Evolutionary conservation across 1,140 invertebrate species (phyloP), one percentile per base, ranked within the genome.

Genomic region (Ganaspis sp.): DNA sequence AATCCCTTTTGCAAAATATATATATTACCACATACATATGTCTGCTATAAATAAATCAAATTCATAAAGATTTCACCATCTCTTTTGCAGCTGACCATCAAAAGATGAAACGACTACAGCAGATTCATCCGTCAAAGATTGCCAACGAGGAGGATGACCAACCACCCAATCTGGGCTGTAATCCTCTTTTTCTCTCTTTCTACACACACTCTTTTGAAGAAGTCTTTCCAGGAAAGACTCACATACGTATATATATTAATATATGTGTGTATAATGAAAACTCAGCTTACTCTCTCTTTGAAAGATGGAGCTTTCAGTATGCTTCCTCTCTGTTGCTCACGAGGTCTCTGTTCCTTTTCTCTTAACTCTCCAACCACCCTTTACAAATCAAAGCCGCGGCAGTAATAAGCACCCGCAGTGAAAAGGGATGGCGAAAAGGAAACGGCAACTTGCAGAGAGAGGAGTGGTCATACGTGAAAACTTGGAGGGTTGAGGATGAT

Each of bases 381-480:
- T 82, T 83, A 87, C 85, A 88, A 90, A 89, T 90, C 88, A 90
- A 89, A 90, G 89, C 87, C 75, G 78, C 76, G 78, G 69, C 78
- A 74, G 86, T 90, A 90, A 89, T 89, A 90, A 88, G 89, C 87
- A 86, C 54, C 81, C 73, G 53, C 69, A 72, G 73, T 74, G 21
- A 58, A 23, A 53, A 53, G 58, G 79, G 42, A 42, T 71, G 53
- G 74, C 58, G 70, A 74, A 69, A 72, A 81, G 78, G 69, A 74
- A 73, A 73, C 74, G 71, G 74, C 53, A 73, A 81, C 74, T 79
- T 81, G 74, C 17, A 54, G 73, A 75, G 75, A 74, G 72, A 73
- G 72, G 74, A 77, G 73, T 21, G 76, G 58, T 83, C 69, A 78
- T 83, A 83, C 73, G 77, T 78, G 70, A 73, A 78, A 71, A 81